Conservation (phyloP, 2,888 invertebrate genomes). For the Pemphredon lugubris region DNA sequence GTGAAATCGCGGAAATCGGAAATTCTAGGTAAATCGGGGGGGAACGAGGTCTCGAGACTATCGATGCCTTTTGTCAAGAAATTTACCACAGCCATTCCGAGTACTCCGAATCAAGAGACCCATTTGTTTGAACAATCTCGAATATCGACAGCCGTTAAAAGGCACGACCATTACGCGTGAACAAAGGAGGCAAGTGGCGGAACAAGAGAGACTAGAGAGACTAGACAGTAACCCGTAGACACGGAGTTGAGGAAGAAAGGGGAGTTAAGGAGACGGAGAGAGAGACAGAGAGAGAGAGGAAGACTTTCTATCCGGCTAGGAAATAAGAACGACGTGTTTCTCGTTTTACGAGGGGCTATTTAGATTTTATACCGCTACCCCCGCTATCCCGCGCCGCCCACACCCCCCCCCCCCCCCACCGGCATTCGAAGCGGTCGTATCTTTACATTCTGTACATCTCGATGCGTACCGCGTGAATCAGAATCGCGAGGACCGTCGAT, state of each 20-base stretch:
- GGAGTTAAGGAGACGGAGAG: slow-evolving; percentile 6
- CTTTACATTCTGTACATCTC: slow-evolving; percentile 34
- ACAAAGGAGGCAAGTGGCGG: slow-evolving; percentile 5
- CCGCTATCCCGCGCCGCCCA: slow-evolving; percentile 17
- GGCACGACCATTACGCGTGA: slow-evolving; percentile 30
- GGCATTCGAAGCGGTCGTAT: slow-evolving; percentile 19
- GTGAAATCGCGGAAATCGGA: slow-evolving; percentile 4
- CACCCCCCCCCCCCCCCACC: not conserved
- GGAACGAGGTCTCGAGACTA: slow-evolving; percentile 4
- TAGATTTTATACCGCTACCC: slow-evolving; percentile 63
- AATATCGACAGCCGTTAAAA: slow-evolving; percentile 38
- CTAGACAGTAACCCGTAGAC: too few relatives aligned
- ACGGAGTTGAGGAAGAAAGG: slow-evolving; percentile 19
- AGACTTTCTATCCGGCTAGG: slow-evolving; percentile 10
- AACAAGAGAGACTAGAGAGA: slow-evolving; percentile 4
- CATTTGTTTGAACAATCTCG: slow-evolving; percentile 13
- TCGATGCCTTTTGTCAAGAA: slow-evolving; percentile 9
- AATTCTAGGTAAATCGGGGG: not conserved
- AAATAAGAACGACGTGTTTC: slow-evolving; percentile 45
- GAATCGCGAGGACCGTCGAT: slow-evolving; percentile 19
- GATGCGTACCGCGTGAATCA: slow-evolving; percentile 22
- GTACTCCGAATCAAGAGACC: slow-evolving; percentile 3
- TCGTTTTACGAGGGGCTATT: slow-evolving; percentile 66
- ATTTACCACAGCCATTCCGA: slow-evolving; percentile 16
- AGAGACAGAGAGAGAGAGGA: not conserved